These are phyloP conservation scores for Sitophilus oryzae DNA, from an alignment of 1,140 invertebrate species.

Conservation along the genomic window DNA sequence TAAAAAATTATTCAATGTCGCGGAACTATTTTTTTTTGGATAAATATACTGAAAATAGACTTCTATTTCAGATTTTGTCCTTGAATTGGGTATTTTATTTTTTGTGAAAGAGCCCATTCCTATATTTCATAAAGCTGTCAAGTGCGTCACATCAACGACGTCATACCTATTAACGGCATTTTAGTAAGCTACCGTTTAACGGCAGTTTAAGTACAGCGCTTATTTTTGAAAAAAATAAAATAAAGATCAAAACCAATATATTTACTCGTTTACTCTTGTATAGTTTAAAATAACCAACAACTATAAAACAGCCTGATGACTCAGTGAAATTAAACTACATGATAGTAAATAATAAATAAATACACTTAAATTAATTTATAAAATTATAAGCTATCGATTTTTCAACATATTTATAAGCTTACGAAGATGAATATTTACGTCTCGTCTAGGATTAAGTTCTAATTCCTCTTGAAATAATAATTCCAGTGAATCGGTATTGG, in stretches of 20 bases:
- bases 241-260: slow-evolving; percentile 13
- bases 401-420: slow-evolving; percentile 34
- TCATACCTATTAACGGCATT: too few relatives aligned
- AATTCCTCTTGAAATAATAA: slow-evolving; percentile 22
- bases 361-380: background rate
- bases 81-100: too few relatives aligned
- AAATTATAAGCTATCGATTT: slow-evolving; percentile 32
- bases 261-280: slow-evolving; percentile 7
- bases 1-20: too few relatives aligned
- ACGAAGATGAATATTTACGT: slow-evolving; percentile 25
- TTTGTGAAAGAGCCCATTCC: too few relatives aligned
- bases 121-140: too few relatives aligned
- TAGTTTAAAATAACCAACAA: slow-evolving; percentile 13
- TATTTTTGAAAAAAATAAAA: too few relatives aligned
- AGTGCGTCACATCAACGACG: too few relatives aligned
- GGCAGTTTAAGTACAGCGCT: too few relatives aligned
- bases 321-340: slow-evolving; percentile 1
- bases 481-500: slow-evolving; percentile 26
- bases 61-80: too few relatives aligned
- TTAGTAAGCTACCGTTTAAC: too few relatives aligned
- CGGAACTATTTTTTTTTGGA: too few relatives aligned
- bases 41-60: too few relatives aligned
- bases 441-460: slow-evolving; percentile 11
- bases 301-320: slow-evolving; percentile 11
- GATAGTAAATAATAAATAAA: slow-evolving; percentile 10